These are phyloP conservation scores for Platalea minor DNA, from an alignment of 2,797 vertebrate genomes.

Conservation along the genomic window DNA sequence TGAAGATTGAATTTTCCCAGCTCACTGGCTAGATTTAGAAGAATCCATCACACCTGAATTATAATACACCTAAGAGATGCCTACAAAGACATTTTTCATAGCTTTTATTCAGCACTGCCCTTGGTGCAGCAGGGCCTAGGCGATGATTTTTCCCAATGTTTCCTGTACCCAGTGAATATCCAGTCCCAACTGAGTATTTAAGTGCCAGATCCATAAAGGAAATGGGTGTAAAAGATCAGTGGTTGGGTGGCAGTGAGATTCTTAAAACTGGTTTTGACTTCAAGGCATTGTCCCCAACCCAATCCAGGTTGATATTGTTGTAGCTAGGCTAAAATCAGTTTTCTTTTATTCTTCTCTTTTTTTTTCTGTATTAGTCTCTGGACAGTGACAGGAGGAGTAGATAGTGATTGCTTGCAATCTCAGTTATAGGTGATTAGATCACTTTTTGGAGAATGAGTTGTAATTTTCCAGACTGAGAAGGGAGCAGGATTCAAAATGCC, in stretches of 20 bases:
- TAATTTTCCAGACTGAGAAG: neutral
- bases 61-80: neutral
- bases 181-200: neutral
- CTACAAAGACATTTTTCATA: neutral
- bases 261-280: neutral
- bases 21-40: neutral
- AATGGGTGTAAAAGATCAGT: neutral
- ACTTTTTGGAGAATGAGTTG: neutral
- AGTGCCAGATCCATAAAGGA: neutral
- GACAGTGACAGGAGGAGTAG: neutral
- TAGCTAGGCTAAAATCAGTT: neutral
- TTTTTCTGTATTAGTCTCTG: neutral
- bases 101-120: neutral
- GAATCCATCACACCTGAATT: neutral
- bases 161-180: neutral
- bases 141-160: neutral
- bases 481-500: neutral
- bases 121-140: neutral
- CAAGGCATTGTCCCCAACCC: neutral
- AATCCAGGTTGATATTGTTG: neutral
- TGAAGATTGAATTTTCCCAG: neutral
- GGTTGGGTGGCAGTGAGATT: neutral
- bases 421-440: neutral
- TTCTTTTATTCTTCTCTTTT: neutral
- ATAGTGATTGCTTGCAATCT: neutral